Conservation (phyloP, 2,797 vertebrate genomes). For the Takifugu rubripes region DNA sequence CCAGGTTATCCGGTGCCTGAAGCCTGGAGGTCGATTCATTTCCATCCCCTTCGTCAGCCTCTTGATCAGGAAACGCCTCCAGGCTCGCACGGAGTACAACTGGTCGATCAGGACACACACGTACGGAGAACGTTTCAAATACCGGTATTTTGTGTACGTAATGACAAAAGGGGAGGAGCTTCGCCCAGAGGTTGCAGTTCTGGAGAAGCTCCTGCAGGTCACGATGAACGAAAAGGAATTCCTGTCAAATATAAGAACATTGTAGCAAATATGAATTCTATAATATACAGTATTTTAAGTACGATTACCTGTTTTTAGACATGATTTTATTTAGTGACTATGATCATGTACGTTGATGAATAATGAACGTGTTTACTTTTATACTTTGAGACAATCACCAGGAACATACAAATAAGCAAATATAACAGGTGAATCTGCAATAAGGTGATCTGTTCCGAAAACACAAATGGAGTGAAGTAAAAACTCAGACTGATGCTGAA, state of each 20-base stretch:
- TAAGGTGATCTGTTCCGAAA: too few species aligned
- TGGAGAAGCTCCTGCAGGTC: slow-evolving; percentile 69
- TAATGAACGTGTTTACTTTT: not conserved
- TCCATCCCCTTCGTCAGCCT: slow-evolving; percentile 88
- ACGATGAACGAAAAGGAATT: slow-evolving; percentile 74
- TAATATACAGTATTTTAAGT: not conserved
- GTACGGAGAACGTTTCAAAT: slow-evolving; percentile 85
- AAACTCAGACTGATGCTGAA: too few species aligned
- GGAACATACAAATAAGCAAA: not conserved
- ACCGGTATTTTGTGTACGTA: slow-evolving; percentile 78
- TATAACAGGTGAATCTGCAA: not conserved
- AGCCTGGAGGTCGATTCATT: slow-evolving; percentile 82
- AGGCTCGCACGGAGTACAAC: slow-evolving; percentile 78
- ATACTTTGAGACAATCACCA: not conserved
- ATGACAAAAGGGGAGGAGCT: slow-evolving; percentile 86
- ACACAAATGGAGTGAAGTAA: too few species aligned
- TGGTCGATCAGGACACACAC: slow-evolving; percentile 83
- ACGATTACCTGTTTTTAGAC: slow-evolving; percentile 6
- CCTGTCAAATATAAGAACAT: slow-evolving; percentile 77
- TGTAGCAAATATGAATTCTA: slow-evolving; percentile 51
- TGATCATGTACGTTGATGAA: too few species aligned
- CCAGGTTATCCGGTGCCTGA: slow-evolving; percentile 86
- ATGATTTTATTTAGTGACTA: slow-evolving; percentile 1
- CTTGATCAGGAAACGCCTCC: slow-evolving; percentile 85
- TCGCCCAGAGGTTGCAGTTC: slow-evolving; percentile 69